Evolutionary conservation across 2,888 invertebrate genomes (phyloP).

Genomic region (Halictus quadricinctus): DNA sequence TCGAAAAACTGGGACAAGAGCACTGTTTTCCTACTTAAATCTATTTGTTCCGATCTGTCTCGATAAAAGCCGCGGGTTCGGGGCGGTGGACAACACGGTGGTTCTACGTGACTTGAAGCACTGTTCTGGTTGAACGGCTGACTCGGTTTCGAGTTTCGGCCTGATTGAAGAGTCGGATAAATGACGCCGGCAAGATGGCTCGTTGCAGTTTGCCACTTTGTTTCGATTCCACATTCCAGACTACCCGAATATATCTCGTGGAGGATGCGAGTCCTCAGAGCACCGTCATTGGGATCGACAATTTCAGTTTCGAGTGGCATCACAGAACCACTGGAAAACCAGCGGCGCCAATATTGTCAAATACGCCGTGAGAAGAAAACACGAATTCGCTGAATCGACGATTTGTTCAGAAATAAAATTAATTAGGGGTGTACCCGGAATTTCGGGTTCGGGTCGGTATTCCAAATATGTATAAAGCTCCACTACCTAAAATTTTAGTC

Average conservation of each 20-base stretch:
- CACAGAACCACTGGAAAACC: not conserved
- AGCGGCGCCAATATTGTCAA: not conserved
- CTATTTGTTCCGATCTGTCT: constrained; percentile 33
- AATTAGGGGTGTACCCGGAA: no score
- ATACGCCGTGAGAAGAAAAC: not conserved
- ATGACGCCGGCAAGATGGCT: constrained; percentile 16
- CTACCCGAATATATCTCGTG: not conserved
- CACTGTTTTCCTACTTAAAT: constrained; percentile 28
- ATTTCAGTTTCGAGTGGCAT: not conserved
- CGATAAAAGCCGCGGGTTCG: constrained; percentile 15
- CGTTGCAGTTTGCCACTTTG: constrained; percentile 23
- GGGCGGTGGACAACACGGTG: not conserved
- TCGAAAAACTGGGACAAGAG: constrained; percentile 30
- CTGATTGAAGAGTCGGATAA: constrained; percentile 17
- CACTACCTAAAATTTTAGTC: no score
- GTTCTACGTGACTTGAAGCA: constrained; percentile 21
- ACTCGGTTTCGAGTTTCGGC: not conserved
- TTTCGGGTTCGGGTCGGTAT: no score
- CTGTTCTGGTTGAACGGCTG: constrained; percentile 3
- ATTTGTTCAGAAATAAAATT: not conserved
- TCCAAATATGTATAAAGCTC: no score
- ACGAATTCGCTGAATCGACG: no score
- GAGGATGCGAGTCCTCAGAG: not conserved
- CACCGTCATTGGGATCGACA: not conserved
- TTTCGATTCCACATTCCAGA: constrained; percentile 8